These are phyloP conservation scores for Epizoanthus stellaris DNA, from an alignment of 92 coral and sea anemone genomes.

Conservation along the genomic window DNA sequence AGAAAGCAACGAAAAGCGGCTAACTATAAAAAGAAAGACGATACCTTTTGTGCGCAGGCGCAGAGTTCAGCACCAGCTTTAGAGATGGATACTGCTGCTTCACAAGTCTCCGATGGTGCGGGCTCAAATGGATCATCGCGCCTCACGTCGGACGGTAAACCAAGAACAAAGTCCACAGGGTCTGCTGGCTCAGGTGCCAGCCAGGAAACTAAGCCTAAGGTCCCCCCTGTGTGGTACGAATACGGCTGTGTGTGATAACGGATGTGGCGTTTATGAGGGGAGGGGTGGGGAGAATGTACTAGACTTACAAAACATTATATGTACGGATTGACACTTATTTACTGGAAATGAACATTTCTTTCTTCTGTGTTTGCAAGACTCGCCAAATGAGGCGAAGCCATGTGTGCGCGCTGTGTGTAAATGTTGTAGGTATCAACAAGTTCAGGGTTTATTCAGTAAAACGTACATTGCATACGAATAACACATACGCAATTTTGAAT, in stretches of 20 bases:
- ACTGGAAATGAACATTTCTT: too few species aligned
- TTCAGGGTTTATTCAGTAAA: too few species aligned
- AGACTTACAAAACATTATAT: too few species aligned
- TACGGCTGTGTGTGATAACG: constrained; percentile 77
- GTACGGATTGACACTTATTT: too few species aligned
- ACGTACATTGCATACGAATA: too few species aligned
- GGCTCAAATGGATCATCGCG: too few species aligned
- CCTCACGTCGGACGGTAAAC: neutral
- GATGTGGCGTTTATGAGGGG: neutral
- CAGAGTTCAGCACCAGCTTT: neutral
- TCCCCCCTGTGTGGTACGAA: constrained; percentile 81
- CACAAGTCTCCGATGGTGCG: neutral
- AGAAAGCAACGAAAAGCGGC: constrained; percentile 26
- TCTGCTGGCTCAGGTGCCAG: constrained; percentile 14
- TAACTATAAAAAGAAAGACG: constrained; percentile 25
- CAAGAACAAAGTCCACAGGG: constrained; percentile 5
- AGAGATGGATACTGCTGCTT: neutral
- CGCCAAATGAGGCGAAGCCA: too few species aligned
- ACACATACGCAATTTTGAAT: too few species aligned
- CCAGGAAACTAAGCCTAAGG: constrained; percentile 66
- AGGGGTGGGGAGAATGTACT: neutral
- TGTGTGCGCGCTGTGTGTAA: too few species aligned
- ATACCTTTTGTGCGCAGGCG: neutral
- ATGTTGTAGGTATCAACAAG: too few species aligned
- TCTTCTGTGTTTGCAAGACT: too few species aligned